A percentile compares a stretch with the other conserved stretches of the same genome.
These are phyloP conservation scores for Tachina fera DNA, from an alignment of 2,888 invertebrate species.

Conservation along the genomic window DNA sequence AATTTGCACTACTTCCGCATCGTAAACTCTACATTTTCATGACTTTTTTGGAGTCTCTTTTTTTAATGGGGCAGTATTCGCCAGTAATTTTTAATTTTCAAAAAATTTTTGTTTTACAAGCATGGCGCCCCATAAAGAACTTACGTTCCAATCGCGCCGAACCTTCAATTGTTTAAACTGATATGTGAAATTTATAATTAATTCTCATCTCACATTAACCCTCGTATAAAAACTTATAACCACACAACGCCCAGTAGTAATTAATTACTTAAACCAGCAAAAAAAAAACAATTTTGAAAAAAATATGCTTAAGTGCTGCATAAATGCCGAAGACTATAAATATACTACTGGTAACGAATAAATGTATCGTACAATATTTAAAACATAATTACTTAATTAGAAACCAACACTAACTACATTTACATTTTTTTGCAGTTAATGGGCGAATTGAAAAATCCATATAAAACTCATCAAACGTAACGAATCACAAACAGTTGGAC, in stretches of 20 bases:
- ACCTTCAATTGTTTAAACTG: too few species aligned
- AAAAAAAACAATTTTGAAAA: conserved; percentile 40
- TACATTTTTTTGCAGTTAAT: conserved; percentile 16
- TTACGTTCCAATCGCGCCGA: too few species aligned
- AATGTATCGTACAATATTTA: conserved; percentile 31
- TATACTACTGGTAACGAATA: neutral
- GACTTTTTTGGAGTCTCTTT: too few species aligned
- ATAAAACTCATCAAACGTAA: conserved; percentile 62
- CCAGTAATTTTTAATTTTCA: too few species aligned
- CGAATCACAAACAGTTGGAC: conserved; percentile 58
- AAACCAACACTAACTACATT: conserved; percentile 39
- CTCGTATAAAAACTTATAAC: conserved; percentile 10
- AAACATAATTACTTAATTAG: conserved; percentile 60
- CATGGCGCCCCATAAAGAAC: too few species aligned
- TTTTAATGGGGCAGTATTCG: too few species aligned
- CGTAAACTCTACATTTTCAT: too few species aligned
- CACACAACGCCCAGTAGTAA: conserved; percentile 34
- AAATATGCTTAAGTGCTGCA: conserved; percentile 38
- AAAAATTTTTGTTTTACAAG: too few species aligned
- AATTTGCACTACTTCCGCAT: too few species aligned
- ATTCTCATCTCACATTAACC: neutral
- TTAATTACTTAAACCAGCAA: conserved; percentile 44
- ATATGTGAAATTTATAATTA: too few species aligned
- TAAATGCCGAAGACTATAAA: neutral
- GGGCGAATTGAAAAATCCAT: conserved; percentile 35